Evolutionary conservation across 1,140 invertebrate species (phyloP).

Genomic region (Nasonia longicornis): DNA sequence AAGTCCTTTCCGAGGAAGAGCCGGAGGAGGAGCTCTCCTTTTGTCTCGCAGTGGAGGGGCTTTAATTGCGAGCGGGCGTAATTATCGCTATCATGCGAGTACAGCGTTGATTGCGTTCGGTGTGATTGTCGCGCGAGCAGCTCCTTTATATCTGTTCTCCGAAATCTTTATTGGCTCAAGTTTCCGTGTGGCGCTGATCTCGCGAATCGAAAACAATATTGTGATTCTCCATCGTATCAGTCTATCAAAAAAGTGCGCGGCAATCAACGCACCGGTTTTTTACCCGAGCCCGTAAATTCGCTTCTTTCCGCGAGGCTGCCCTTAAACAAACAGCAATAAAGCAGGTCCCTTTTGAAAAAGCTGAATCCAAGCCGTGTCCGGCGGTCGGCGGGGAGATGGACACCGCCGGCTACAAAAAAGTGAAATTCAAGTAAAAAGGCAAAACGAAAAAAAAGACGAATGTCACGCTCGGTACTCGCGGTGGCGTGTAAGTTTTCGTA

Average conservation of each 20-base stretch:
- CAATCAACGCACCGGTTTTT: not conserved
- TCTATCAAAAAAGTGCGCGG: no score
- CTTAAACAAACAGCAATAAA: not conserved
- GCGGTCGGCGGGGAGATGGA: not conserved
- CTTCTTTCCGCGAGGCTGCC: not conserved
- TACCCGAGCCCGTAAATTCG: not conserved
- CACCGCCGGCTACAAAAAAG: not conserved
- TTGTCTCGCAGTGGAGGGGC: not conserved
- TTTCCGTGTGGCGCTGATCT: not conserved
- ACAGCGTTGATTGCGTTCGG: constrained; percentile 9
- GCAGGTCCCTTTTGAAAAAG: not conserved
- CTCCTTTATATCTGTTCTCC: constrained; percentile 7
- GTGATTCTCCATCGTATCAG: no score
- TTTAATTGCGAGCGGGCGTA: constrained; percentile 8
- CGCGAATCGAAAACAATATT: no score
- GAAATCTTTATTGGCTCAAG: constrained; percentile 35
- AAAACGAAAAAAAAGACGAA: constrained; percentile 26
- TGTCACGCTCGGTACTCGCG: constrained; percentile 42
- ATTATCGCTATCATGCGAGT: not conserved
- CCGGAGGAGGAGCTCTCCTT: no score
- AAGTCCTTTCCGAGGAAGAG: not conserved
- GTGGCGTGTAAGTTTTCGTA: constrained; percentile 47
- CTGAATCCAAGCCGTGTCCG: not conserved
- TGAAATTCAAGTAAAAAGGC: constrained; percentile 33
- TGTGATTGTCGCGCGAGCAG: not conserved